phyloP scores from a whole-genome alignment of 1,140 invertebrate genomes.

The Teleopsis dalmanni region DNA sequence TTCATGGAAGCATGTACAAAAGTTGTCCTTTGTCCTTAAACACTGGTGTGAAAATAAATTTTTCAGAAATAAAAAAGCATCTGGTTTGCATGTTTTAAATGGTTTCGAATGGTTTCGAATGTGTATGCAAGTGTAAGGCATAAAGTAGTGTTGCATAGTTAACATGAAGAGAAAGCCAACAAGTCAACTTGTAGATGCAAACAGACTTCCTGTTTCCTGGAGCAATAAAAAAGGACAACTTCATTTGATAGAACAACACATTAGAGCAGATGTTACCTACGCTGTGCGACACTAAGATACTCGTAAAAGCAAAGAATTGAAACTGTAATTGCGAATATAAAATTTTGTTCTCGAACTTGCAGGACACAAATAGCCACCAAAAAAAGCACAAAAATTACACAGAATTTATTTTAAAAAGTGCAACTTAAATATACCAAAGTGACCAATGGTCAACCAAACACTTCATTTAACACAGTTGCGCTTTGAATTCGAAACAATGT shows the following conservation, averaged over 20 bases:
- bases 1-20: slow-evolving; percentile 10
- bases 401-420: not conserved
- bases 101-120: not conserved
- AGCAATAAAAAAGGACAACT: too few species aligned
- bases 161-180: too few species aligned
- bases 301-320: too few species aligned
- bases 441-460: not conserved
- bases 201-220: too few species aligned
- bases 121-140: not conserved
- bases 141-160: too few species aligned
- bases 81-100: slow-evolving; percentile 24
- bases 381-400: not conserved
- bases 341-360: too few species aligned
- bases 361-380: not conserved
- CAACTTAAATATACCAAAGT: slow-evolving; percentile 4
- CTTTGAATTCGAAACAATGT: not conserved
- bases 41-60: slow-evolving; percentile 40
- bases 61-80: slow-evolving; percentile 19
- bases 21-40: slow-evolving; percentile 30
- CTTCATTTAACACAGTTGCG: not conserved
- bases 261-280: too few species aligned
- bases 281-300: too few species aligned
- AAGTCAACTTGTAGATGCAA: too few species aligned
- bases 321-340: too few species aligned
- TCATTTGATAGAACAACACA: too few species aligned